A percentile compares a stretch with the other conserved stretches of the same genome.
Evolutionary conservation across 1,140 invertebrate species (phyloP).

Genomic region (Bombus confusus): DNA sequence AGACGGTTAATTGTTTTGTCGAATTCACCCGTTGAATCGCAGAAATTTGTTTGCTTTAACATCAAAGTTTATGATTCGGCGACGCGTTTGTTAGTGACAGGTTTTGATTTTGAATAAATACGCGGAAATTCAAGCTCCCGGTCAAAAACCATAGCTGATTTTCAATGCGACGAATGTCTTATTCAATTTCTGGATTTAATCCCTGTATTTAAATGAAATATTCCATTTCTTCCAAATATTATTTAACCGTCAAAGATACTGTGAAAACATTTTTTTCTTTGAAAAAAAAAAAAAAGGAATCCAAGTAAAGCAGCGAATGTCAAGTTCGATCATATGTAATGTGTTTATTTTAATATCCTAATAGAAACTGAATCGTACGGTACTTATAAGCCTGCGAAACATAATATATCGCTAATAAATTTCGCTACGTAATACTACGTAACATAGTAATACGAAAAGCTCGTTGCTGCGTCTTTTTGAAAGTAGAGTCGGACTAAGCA

Average conservation of each 20-base stretch:
- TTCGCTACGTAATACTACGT: background rate
- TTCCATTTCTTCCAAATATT: too few relatives aligned
- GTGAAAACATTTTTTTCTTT: too few relatives aligned
- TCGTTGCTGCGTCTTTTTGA: too few relatives aligned
- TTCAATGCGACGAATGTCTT: too few relatives aligned
- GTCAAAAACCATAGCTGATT: background rate
- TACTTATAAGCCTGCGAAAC: background rate
- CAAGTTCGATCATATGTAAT: too few relatives aligned
- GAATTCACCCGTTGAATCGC: background rate
- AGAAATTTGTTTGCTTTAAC: constrained; percentile 4
- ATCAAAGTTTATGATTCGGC: background rate
- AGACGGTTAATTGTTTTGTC: background rate
- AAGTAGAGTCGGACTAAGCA: background rate
- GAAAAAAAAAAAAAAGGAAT: too few relatives aligned
- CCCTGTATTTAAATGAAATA: too few relatives aligned
- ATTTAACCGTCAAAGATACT: too few relatives aligned
- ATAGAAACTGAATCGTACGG: background rate
- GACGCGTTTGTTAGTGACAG: background rate
- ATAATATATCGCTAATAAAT: background rate
- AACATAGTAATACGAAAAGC: background rate
- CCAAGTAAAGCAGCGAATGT: too few relatives aligned
- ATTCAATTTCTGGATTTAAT: too few relatives aligned
- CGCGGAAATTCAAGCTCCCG: background rate
- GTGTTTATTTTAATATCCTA: background rate
- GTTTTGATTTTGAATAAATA: background rate